These are phyloP conservation scores for Leontocebus nigricollis DNA, from an alignment of 2,797 vertebrate genomes.

Conservation along the genomic window DNA sequence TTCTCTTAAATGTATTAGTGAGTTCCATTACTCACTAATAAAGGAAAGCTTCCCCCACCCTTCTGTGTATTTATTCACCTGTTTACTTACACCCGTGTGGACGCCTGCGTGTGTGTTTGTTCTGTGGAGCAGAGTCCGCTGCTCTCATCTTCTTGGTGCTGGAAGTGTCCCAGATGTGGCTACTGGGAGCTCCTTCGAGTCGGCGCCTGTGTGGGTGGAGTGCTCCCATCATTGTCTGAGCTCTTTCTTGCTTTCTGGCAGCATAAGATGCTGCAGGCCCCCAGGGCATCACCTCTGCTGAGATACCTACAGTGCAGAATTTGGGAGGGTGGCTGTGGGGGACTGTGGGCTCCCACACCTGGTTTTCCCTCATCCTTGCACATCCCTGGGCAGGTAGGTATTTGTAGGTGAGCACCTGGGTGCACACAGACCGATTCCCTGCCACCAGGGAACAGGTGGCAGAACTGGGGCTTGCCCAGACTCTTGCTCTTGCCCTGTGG, in stretches of 20 bases:
- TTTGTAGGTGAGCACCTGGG: neutral
- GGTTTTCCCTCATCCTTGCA: neutral
- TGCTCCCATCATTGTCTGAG: neutral
- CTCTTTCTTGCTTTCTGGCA: neutral
- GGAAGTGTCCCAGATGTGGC: neutral
- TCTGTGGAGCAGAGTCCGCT: neutral
- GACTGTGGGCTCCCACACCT: too few species aligned
- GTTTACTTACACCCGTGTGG: rapidly evolving
- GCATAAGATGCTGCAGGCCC: neutral
- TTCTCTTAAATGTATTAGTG: too few species aligned
- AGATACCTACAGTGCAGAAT: too few species aligned
- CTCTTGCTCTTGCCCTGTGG: neutral
- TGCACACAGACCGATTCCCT: neutral
- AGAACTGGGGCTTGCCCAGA: neutral
- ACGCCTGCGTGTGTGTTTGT: rapidly evolving
- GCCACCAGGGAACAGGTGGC: too few species aligned
- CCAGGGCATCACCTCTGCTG: neutral
- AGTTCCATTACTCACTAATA: neutral
- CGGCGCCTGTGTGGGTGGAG: neutral
- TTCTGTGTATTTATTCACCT: neutral
- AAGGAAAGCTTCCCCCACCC: neutral
- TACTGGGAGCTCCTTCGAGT: rapidly evolving
- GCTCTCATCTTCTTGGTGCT: neutral
- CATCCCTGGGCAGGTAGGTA: too few species aligned
- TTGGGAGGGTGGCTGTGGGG: too few species aligned